phyloP scores from a whole-genome alignment of 2,888 invertebrate genomes.

The Trachelus stipa region DNA sequence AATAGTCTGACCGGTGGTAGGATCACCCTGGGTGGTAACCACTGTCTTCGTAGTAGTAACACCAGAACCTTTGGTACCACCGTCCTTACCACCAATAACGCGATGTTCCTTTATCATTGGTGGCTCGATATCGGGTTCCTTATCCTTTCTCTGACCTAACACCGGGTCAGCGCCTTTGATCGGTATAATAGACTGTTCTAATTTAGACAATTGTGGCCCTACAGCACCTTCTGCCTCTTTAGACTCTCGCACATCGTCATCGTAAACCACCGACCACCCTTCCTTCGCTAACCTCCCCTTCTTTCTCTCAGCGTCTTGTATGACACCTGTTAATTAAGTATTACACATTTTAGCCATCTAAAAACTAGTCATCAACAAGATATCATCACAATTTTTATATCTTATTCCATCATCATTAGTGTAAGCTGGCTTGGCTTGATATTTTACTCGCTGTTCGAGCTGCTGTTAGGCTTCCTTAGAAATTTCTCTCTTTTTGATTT shows the following conservation, averaged over 20 bases:
- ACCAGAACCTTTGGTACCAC: conserved; percentile 36
- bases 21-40: conserved; percentile 39
- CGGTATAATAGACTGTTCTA: not conserved
- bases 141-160: conserved; percentile 3
- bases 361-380: conserved; percentile 39
- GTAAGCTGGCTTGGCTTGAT: conserved; percentile 62
- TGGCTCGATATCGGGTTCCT: conserved; percentile 40
- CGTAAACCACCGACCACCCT: conserved; percentile 66
- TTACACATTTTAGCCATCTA: conserved; percentile 64
- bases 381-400: conserved; percentile 42
- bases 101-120: conserved; percentile 41
- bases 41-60: conserved; percentile 41
- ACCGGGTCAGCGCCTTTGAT: no score
- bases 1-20: conserved; percentile 36
- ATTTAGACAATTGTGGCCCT: conserved; percentile 42
- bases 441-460: conserved; percentile 55
- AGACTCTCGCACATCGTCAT: conserved; percentile 62
- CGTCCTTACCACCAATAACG: conserved; percentile 35
- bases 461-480: conserved; percentile 61
- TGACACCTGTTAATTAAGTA: conserved; percentile 67
- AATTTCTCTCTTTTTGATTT: not conserved
- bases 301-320: conserved; percentile 66
- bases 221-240: conserved; percentile 61
- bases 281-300: conserved; percentile 66
- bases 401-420: conserved; percentile 60